A percentile compares a stretch with the other conserved stretches of the same genome.
phyloP scores from a whole-genome alignment of 2,888 invertebrate genomes.

The Mimumesa dahlbomi region DNA sequence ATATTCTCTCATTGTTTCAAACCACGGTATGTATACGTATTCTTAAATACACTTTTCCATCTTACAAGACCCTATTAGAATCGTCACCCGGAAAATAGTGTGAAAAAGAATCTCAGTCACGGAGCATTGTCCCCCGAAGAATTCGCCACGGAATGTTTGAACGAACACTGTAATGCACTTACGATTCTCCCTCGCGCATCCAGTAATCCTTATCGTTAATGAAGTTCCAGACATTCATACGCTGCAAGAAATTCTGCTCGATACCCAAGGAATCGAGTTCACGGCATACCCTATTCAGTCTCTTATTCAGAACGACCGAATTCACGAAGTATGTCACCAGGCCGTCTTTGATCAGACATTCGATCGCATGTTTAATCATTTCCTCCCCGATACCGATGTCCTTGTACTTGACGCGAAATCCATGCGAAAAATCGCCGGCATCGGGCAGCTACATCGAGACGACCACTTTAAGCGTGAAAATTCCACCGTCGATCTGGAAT shows the following conservation, averaged over 20 bases:
- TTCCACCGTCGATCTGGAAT: conserved; percentile 30
- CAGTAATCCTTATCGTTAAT: conserved; percentile 66
- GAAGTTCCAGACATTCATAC: conserved; percentile 61
- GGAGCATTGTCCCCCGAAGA: too few species aligned
- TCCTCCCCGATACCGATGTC: conserved; percentile 24
- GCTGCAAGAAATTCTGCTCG: conserved; percentile 57
- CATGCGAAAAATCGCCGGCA: conserved; percentile 43
- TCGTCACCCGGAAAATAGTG: too few species aligned
- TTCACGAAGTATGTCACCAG: conserved; percentile 65
- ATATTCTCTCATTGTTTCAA: too few species aligned
- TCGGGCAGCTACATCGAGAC: conserved; percentile 46
- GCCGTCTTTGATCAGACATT: conserved; percentile 63
- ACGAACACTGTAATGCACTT: conserved; percentile 6
- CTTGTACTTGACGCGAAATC: conserved; percentile 34
- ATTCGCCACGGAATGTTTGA: not conserved
- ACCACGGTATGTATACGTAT: too few species aligned
- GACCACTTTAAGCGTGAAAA: conserved; percentile 58
- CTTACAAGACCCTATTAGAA: too few species aligned
- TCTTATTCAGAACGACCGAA: conserved; percentile 66
- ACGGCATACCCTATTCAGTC: conserved; percentile 62
- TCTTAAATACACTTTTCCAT: too few species aligned
- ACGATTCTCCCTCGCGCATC: conserved; percentile 42
- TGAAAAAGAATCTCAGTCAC: too few species aligned
- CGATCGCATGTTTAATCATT: conserved; percentile 47
- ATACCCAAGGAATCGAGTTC: conserved; percentile 62